phyloP scores from a whole-genome alignment of 1,140 invertebrate species.

The Ceratosolen fusciceps region DNA sequence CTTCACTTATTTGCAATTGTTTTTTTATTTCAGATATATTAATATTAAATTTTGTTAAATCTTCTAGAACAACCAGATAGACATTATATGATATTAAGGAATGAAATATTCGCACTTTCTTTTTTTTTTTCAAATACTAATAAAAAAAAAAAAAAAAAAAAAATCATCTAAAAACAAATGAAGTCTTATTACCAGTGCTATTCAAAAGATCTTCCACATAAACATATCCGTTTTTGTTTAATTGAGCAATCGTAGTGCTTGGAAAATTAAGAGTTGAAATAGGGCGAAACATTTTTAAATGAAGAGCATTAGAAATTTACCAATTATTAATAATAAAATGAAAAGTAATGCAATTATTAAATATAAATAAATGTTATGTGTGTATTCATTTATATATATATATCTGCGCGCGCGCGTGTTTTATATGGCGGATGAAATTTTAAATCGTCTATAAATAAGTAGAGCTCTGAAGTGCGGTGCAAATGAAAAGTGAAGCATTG shows the following conservation, averaged over 20 bases:
- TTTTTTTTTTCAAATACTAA: too few relatives aligned
- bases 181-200: conserved; percentile 46
- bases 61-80: conserved; percentile 36
- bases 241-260: conserved; percentile 35
- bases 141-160: too few relatives aligned
- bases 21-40: conserved; percentile 41
- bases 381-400: too few relatives aligned
- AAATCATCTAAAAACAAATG: too few relatives aligned
- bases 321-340: background rate
- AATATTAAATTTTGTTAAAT: conserved; percentile 42
- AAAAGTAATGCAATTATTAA: background rate
- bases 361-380: too few relatives aligned
- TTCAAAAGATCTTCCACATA: conserved; percentile 55
- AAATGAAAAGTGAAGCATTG: background rate
- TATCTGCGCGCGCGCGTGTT: too few relatives aligned
- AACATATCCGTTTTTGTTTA: conserved; percentile 51
- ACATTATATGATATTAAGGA: background rate
- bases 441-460: background rate
- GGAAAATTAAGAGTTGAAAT: conserved; percentile 52
- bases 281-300: conserved; percentile 53
- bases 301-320: background rate
- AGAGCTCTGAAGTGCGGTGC: background rate
- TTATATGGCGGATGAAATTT: too few relatives aligned
- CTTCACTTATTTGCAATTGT: conserved; percentile 4
- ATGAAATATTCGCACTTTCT: background rate